A percentile compares a stretch with the other conserved stretches of the same genome.
phyloP scores from a whole-genome alignment of 2,888 invertebrate genomes.

The Fissipunctia ypsillon region DNA sequence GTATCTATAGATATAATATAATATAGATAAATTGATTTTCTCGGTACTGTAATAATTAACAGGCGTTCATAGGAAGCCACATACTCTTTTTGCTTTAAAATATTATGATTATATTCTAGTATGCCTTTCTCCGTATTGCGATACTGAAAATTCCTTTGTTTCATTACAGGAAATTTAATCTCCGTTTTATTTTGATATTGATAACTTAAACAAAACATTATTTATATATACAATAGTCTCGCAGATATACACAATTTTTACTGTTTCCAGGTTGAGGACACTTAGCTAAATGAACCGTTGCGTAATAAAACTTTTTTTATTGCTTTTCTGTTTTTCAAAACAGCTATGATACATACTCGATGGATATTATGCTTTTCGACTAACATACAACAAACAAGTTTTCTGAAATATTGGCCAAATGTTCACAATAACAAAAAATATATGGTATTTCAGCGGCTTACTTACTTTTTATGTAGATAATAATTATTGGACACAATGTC shows the following conservation, averaged over 20 bases:
- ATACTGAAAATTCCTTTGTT: not conserved
- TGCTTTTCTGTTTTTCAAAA: constrained; percentile 29
- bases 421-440: not conserved
- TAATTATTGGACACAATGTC: not conserved
- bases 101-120: not conserved
- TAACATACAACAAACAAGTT: constrained; percentile 3
- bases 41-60: constrained; percentile 10
- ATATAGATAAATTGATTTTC: too few relatives aligned
- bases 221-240: not conserved
- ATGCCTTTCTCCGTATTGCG: not conserved
- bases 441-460: not conserved
- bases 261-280: not conserved
- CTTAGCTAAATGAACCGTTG: constrained; percentile 25
- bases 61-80: constrained; percentile 7
- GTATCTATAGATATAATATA: too few relatives aligned
- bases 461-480: not conserved
- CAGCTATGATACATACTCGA: constrained; percentile 4
- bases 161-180: not conserved
- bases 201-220: not conserved
- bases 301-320: constrained; percentile 31
- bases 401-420: not conserved
- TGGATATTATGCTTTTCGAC: not conserved
- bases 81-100: constrained; percentile 5
- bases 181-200: not conserved
- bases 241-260: not conserved